Conservation (phyloP, 30 jellyfish, hydroid and myxozoan genomes). For the Aurelia aurita complex sp. Pacific region DNA sequence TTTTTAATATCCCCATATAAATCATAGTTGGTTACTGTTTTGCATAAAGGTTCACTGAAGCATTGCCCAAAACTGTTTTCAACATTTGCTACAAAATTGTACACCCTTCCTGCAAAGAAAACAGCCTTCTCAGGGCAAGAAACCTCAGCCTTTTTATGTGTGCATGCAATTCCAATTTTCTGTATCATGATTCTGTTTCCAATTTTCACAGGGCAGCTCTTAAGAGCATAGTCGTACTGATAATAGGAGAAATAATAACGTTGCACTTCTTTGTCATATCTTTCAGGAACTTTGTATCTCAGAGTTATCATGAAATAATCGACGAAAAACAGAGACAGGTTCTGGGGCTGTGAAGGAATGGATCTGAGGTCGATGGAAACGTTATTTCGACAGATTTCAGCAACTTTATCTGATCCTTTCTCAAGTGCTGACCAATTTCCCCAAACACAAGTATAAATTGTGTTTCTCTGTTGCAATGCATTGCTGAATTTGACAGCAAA, state of each 20-base stretch:
- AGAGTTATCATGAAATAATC: neutral
- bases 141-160: neutral
- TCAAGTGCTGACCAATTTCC: neutral
- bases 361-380: neutral
- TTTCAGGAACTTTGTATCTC: neutral
- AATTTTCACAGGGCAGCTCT: neutral
- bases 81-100: neutral
- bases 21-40: constrained; percentile 10
- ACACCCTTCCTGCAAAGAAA: neutral
- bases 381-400: constrained; percentile 3
- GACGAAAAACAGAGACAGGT: neutral
- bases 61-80: constrained; percentile 46
- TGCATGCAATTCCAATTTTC: neutral
- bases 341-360: constrained; percentile 11
- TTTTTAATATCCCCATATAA: constrained; percentile 20
- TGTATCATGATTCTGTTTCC: neutral
- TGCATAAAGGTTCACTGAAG: constrained; percentile 17
- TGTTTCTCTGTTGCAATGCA: neutral
- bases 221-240: neutral
- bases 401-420: neutral
- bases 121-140: neutral
- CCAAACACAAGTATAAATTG: neutral
- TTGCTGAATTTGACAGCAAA: neutral
- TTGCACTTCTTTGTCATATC: neutral
- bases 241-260: neutral